Base-by-base conservation (phyloP, 2,888 invertebrate species). In the Amphipoea oculea region DNA sequence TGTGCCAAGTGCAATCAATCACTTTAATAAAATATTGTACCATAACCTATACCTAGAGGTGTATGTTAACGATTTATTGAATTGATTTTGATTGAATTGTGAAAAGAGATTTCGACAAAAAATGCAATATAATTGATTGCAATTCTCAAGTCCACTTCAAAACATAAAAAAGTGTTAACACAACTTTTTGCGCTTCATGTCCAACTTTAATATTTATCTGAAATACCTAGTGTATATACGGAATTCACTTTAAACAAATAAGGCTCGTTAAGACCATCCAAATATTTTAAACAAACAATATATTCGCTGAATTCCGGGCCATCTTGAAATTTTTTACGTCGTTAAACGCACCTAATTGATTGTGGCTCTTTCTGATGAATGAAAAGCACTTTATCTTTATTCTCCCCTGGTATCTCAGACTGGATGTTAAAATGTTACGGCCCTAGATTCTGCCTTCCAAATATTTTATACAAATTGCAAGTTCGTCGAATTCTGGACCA, bases 251-350 rank as follows among this genome's bases (percentile, higher is more conserved):
- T 63, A 40, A 57, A 76, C 70, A 86, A 82, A 82, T 60, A 70
- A 76, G 69, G 42, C 48, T 84, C 66, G 62, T 76, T 76, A 82
- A 70, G 42, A 51, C 63, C 70, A 76, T 76, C 54, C 48, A 76
- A 82, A 86, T 67, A 67, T 67, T 71, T 86, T 86, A 67, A 76
- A 60, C 73, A 72, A 78, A 83, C 67, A 67, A 65, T 76, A 70
- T 73, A 86, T 76, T 83, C n/a, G n/a, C 17, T 29, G 40, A 66
- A 66, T 69, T 65, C 62, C 51, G 45, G 42, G 23, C 57, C 57
- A 66, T 68, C 63, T 62, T 66, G 40, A 72, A 74, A 63, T 69
- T 23, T 57, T 85, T 57, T 36, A 63, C 48, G 40, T 81, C 45
- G 60, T 73, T 85, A 66, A n/a, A 20, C 17, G 72, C 20, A 65